phyloP scores from a whole-genome alignment of 2,797 vertebrate species.

The Halcyon badia region DNA sequence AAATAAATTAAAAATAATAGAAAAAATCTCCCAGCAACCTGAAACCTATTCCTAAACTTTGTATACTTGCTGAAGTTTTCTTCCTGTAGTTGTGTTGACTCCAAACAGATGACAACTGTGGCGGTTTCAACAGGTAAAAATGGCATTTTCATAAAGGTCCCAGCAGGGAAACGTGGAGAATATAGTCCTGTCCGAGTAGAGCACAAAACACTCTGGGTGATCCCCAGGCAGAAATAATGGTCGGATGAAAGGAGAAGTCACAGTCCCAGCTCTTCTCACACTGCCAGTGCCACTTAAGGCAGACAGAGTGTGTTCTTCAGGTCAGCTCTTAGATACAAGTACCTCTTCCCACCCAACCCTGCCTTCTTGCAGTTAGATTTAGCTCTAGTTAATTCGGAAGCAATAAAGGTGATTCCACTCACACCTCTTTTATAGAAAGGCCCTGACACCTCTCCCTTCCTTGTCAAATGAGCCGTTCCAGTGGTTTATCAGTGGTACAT shows the following conservation, averaged over 20 bases:
- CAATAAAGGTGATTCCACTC: background rate
- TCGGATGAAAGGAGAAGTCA: background rate
- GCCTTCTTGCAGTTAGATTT: background rate
- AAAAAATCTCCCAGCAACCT: background rate
- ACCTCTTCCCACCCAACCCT: background rate
- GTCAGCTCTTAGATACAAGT: accelerated
- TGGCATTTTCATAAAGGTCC: background rate
- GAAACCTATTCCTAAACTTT: background rate
- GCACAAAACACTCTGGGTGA: background rate
- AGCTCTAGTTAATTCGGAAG: background rate
- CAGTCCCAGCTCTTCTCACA: background rate
- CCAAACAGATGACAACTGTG: background rate
- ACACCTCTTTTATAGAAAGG: background rate
- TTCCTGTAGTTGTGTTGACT: background rate
- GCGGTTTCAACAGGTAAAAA: background rate
- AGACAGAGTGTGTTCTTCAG: background rate
- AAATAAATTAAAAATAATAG: conserved; percentile 5
- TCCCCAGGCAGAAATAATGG: background rate
- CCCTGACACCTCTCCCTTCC: background rate
- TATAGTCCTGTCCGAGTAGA: background rate
- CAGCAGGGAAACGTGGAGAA: background rate
- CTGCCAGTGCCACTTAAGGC: background rate
- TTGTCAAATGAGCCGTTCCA: background rate
- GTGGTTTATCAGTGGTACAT: background rate
- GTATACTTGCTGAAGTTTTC: background rate